Percentiles rank a stretch among this genome's conserved stretches.
Evolutionary conservation across 2,888 invertebrate genomes (phyloP).

Genomic region (Calliphora vomitoria): DNA sequence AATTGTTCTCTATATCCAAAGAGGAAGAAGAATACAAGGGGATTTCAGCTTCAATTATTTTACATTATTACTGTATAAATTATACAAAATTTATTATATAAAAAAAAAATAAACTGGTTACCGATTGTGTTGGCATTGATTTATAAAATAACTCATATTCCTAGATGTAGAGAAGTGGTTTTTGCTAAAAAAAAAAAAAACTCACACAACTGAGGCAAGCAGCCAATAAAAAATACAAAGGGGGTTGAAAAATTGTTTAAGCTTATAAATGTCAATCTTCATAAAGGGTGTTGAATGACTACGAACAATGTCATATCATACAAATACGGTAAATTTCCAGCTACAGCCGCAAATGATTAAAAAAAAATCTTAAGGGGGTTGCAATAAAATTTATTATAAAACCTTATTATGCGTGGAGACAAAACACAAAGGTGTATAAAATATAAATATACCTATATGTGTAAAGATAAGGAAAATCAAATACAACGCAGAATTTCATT

Average conservation of each 20-base stretch:
- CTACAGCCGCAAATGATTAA: neutral
- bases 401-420: neutral
- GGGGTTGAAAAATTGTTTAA: conserved; percentile 45
- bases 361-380: conserved; percentile 17
- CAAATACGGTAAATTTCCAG: neutral
- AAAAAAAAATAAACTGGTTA: conserved; percentile 26
- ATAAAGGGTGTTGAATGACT: conserved; percentile 28
- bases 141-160: conserved; percentile 12
- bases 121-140: conserved; percentile 22
- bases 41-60: conserved; percentile 33
- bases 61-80: neutral
- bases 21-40: neutral
- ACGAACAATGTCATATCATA: neutral
- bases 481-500: too few species aligned
- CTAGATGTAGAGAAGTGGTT: conserved; percentile 17
- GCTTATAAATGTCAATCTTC: conserved; percentile 18
- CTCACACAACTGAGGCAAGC: neutral
- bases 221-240: conserved; percentile 31
- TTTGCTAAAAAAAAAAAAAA: neutral
- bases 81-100: neutral
- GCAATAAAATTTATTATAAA: conserved; percentile 6
- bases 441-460: too few species aligned
- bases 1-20: neutral
- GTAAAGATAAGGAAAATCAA: too few species aligned
- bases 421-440: neutral